Base-by-base conservation (phyloP, 2,888 invertebrate genomes). In the Drosophila macrospina region DNA sequence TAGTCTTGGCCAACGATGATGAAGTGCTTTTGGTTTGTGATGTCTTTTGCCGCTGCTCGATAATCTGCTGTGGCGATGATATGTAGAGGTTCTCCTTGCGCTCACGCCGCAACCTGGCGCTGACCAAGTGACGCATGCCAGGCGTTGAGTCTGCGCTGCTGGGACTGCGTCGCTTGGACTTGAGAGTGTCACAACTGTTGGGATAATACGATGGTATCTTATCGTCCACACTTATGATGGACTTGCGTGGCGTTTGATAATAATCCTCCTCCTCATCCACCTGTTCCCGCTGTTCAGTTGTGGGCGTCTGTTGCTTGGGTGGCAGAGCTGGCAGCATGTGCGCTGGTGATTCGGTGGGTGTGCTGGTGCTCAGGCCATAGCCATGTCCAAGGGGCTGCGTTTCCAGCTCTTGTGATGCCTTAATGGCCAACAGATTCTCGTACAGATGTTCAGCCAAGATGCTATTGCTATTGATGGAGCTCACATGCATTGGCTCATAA, bases 131-230 rank as follows among this genome's bases (percentile, higher is more conserved):
- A 13, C 90, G 88, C 11, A 91, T 71, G 4, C 81, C 85, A 8
- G 81, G 66, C 1, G 70, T 56, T 20, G 69, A 37, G 1, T 71
- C 70, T 0, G 63, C 48, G 61, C 74, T 86, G 74, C 78, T 79
- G 15, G 78, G 85, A 51, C 90, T 88, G 26, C 81, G 87, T 5
- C 90, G 86, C 26, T 87, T 86, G 36, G 80, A 82, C 76, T 90
- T 91, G 4, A 80, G 54, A 0, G 90, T 90, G 70, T 91, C 91
- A 66, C 90, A 91, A 62, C 89, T 90, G 59, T 92, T 92, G 11
- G 92, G 92, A 82, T 92, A 92, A 61, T 92, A 92, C 0, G 92
- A 92, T 8, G 92, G 90, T 61, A 92, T 81, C 74, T 92, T 92
- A 3, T 92, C 92, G 63, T 92, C 92, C 28, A 92, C 88, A 50